Conservation (phyloP, 2,797 vertebrate species). For the Schizothorax lantsangensis region DNA sequence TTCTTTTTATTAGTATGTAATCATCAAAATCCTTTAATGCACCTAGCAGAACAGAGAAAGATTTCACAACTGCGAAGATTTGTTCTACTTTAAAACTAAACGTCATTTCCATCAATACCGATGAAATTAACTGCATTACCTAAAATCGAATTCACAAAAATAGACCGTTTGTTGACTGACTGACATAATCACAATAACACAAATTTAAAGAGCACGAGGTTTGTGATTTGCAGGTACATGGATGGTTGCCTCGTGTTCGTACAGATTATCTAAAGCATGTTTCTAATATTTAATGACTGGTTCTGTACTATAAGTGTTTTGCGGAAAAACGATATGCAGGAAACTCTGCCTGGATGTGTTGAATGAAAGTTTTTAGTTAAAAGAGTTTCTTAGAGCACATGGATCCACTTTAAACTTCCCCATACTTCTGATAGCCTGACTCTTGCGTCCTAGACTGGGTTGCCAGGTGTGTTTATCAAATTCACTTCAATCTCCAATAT, state of each 20-base stretch:
- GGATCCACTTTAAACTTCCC: slow-evolving; percentile 5
- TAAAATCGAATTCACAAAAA: not conserved
- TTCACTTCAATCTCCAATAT: not conserved
- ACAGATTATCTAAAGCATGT: not conserved
- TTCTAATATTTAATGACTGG: not conserved
- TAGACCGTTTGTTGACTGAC: not conserved
- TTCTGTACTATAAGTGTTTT: not conserved
- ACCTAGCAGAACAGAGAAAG: not conserved
- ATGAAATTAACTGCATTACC: not conserved
- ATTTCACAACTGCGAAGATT: not conserved
- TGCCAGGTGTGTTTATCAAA: not conserved
- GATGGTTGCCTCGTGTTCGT: not conserved
- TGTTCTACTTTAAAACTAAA: not conserved
- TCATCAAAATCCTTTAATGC: not conserved
- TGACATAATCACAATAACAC: not conserved
- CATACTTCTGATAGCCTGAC: not conserved
- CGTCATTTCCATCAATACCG: not conserved
- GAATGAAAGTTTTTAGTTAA: not conserved
- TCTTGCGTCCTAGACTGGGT: not conserved
- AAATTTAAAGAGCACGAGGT: not conserved
- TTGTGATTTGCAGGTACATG: not conserved
- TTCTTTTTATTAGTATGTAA: not conserved
- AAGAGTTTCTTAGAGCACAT: not conserved
- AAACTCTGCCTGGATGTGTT: not conserved
- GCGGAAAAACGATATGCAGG: not conserved